Base-by-base conservation (phyloP, 2,113 vertebrate species). In the Oceanites oceanicus region DNA sequence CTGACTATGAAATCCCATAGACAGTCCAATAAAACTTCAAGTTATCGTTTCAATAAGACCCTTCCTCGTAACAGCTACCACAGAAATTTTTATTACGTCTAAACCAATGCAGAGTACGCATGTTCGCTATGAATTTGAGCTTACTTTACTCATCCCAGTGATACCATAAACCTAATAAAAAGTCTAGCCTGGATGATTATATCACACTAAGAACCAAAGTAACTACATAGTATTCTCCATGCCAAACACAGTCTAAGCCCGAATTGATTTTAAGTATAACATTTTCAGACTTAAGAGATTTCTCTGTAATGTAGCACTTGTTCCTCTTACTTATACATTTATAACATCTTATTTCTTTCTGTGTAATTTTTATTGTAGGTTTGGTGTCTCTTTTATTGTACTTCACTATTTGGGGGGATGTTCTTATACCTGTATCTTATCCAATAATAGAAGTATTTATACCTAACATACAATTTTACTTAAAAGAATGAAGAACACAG, bases 61-160 rank as follows among this genome's bases (percentile, higher is more conserved):
- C 62, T 72, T 61, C 67, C 84, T 86, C 5, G 0, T 49, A 91
- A 71, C 68, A 77, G 62, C 68, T 67, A 87, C 65, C 79, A 61
- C 76, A 61, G 66, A 94, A 88, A 68, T 73, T 61, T 94, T 88
- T 80, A 91, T 95, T 90, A 67, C 16, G 5, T 40, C 61, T 44
- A 70, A 92, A 66, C 58, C 66, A 44, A 18, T 2, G 50, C 81
- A 86, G 73, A 80, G 68, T 79, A 3, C 6, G 55, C 92, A 70
- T n/a, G 67, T 83, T 84, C 15, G 2, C 73, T 70, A 2, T 1
- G 45, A 75, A n/a, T 76, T 32, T 61, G 83, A 90, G 85, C 87
- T 93, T 19, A 52, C 58, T 97, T 96, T 88, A 90, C 78, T 88
- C 92, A 94, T 93, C 94, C 94, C 92, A 96, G 71, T 45, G 92